Evolutionary conservation across 2,797 vertebrate species (phyloP).

Genomic region (Pangasius sanitwongsei): DNA sequence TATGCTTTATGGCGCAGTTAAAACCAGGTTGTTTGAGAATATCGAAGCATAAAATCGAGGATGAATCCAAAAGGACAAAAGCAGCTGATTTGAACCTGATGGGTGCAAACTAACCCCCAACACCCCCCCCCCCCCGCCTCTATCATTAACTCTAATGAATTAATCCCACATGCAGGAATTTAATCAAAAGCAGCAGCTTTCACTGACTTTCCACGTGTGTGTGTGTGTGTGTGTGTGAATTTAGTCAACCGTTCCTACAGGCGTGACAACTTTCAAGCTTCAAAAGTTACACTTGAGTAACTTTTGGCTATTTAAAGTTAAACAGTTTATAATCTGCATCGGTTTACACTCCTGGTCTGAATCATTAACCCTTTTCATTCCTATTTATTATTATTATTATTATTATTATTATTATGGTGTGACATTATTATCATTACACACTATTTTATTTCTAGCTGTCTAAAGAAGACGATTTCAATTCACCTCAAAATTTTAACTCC

Average conservation of each 20-base stretch:
- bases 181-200: constrained; percentile 5
- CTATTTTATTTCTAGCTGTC: neutral
- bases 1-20: neutral
- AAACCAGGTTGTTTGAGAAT: neutral
- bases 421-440: neutral
- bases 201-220: constrained; percentile 8
- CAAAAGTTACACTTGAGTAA: neutral
- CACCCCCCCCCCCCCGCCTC: neutral
- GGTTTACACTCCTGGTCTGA: too few species aligned
- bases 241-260: too few species aligned
- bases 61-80: neutral
- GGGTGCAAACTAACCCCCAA: neutral
- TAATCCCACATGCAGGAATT: constrained; percentile 9
- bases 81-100: neutral
- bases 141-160: neutral
- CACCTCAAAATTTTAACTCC: neutral
- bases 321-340: too few species aligned
- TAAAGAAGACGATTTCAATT: neutral
- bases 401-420: neutral
- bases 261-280: neutral
- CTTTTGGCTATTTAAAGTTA: neutral
- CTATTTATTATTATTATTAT: neutral
- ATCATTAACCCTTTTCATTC: neutral
- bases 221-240: neutral
- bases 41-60: neutral